Conservation (phyloP, 2,113 vertebrate genomes). For the Triplophysa siluroides region DNA sequence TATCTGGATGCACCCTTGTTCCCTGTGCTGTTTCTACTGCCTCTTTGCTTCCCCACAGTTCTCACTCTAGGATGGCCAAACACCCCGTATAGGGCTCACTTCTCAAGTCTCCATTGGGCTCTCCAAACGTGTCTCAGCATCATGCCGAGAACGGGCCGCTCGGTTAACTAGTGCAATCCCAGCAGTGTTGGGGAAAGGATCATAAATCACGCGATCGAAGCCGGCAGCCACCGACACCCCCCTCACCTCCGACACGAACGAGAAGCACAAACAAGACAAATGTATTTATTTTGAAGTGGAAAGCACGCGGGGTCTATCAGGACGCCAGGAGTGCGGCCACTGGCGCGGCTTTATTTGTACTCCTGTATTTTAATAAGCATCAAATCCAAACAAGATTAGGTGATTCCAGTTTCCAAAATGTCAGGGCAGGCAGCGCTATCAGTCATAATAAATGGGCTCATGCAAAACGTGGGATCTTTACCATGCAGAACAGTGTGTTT, state of each 20-base stretch:
- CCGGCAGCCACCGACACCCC: slow-evolving; percentile 64
- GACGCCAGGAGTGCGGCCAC: slow-evolving; percentile 65
- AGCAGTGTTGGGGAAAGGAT: slow-evolving; percentile 40
- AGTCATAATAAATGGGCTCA: slow-evolving; percentile 83
- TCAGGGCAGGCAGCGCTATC: slow-evolving; percentile 79
- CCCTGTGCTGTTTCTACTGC: too few relatives aligned
- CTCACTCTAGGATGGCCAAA: too few relatives aligned
- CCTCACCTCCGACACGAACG: slow-evolving; percentile 69
- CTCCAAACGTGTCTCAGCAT: background rate
- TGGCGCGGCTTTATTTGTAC: slow-evolving; percentile 70
- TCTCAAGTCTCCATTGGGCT: background rate
- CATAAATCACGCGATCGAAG: slow-evolving; percentile 76
- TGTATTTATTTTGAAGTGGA: slow-evolving; percentile 78
- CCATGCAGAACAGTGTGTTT: slow-evolving; percentile 78
- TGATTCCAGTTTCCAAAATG: slow-evolving; percentile 79
- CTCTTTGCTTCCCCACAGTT: too few relatives aligned
- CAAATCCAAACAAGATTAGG: slow-evolving; percentile 81
- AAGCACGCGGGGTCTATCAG: slow-evolving; percentile 72
- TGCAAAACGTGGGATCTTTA: slow-evolving; percentile 77
- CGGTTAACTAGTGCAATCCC: slow-evolving; percentile 58
- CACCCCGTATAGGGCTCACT: background rate
- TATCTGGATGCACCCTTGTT: too few relatives aligned
- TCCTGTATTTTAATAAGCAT: slow-evolving; percentile 82
- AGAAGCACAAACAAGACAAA: slow-evolving; percentile 73
- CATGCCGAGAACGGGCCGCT: background rate